phyloP scores from a whole-genome alignment of 2,113 vertebrate species.

The Aleadryas rufinucha region DNA sequence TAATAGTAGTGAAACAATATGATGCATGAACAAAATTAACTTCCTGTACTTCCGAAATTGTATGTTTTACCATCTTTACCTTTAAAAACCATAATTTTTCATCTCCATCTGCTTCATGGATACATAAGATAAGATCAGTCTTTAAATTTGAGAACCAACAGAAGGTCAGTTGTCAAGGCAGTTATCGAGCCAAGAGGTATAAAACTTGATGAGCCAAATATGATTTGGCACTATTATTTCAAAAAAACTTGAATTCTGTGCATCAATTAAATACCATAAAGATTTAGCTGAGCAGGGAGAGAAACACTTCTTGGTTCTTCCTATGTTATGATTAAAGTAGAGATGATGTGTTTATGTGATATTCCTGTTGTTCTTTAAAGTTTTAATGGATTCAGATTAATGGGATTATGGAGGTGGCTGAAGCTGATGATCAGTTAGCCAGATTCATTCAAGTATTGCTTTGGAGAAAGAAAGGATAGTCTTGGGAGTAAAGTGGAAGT shows the following conservation, averaged over 20 bases:
- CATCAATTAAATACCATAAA: background rate
- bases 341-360: background rate
- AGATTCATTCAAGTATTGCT: background rate
- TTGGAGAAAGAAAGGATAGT: background rate
- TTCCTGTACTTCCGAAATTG: background rate
- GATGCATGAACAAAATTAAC: background rate
- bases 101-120: background rate
- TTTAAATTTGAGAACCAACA: background rate
- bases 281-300: background rate
- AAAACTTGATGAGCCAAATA: constrained; percentile 19
- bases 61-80: background rate
- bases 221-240: background rate
- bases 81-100: background rate
- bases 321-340: background rate
- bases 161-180: constrained; percentile 41
- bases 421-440: background rate
- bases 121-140: background rate
- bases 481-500: background rate
- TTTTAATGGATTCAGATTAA: background rate
- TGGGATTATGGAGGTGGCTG: background rate
- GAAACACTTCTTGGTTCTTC: background rate
- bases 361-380: background rate
- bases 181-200: background rate
- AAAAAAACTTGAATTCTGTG: background rate
- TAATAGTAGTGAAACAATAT: background rate